phyloP scores from a whole-genome alignment of 53 echinoderm and acorn worm species.

The Patiria pectinifera region DNA sequence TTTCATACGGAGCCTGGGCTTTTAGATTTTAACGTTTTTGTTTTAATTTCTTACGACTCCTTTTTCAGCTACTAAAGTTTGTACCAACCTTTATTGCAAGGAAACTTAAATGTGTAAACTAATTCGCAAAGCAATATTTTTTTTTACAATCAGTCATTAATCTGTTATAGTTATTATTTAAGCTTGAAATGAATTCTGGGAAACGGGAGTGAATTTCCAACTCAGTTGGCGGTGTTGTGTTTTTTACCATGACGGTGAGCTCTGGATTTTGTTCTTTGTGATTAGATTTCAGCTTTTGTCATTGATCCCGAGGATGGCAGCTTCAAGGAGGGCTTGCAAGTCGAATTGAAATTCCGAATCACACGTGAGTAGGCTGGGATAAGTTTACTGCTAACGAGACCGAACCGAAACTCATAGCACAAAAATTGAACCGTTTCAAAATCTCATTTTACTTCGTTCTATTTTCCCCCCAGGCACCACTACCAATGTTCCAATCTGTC shows the following conservation, averaged over 20 bases:
- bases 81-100: no score
- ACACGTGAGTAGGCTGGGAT: constrained; percentile 4
- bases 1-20: no score
- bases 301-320: background rate
- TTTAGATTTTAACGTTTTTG: no score
- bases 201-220: background rate
- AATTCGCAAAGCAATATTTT: no score
- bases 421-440: background rate
- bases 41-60: no score
- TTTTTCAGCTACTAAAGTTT: no score
- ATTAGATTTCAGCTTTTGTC: constrained; percentile 46
- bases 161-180: no score
- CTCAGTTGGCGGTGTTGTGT: background rate
- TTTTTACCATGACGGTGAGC: background rate
- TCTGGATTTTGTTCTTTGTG: background rate
- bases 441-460: background rate
- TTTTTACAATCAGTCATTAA: no score
- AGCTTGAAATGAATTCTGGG: background rate
- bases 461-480: background rate
- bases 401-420: background rate
- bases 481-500: background rate
- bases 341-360: constrained; percentile 26
- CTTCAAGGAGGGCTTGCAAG: constrained; percentile 40
- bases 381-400: no score
- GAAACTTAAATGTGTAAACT: no score